Evolutionary conservation across 2,113 vertebrate species (phyloP).

Genomic region (Pollachius pollachius): DNA sequence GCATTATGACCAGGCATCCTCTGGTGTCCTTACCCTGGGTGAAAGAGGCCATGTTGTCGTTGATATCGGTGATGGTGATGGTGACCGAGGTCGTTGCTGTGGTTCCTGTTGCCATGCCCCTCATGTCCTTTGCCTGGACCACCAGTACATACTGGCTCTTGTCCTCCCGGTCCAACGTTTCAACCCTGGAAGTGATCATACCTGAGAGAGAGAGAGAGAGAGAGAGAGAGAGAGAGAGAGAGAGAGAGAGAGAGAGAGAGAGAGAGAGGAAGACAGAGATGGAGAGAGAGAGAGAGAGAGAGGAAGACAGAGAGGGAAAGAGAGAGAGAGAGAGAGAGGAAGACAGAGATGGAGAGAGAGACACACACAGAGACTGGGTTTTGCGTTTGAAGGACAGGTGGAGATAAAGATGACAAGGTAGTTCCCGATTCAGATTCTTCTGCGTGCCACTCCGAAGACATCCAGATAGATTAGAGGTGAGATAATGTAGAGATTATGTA

Average conservation of each 20-base stretch:
- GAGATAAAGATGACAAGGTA: too few species aligned
- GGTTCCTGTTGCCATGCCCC: conserved; percentile 61
- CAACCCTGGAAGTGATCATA: conserved; percentile 71
- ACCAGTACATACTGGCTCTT: conserved; percentile 76
- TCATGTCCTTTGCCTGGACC: conserved; percentile 82
- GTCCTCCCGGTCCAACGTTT: conserved; percentile 83
- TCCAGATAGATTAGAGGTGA: too few species aligned
- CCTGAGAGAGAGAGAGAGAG: conserved; percentile 64
- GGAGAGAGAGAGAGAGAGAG: conserved; percentile 1
- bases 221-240: conserved; percentile 5
- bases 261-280: not conserved
- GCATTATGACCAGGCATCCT: too few species aligned
- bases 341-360: too few species aligned
- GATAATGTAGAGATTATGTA: too few species aligned
- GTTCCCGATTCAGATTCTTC: too few species aligned
- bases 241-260: conserved; percentile 2
- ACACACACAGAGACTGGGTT: too few species aligned
- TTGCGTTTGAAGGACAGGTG: too few species aligned
- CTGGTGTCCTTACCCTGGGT: conserved; percentile 69
- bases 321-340: too few species aligned
- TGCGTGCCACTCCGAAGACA: too few species aligned
- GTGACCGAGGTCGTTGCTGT: conserved; percentile 80
- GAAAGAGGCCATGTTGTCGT: conserved; percentile 90
- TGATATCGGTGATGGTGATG: conserved; percentile 81
- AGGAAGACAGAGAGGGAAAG: conserved; percentile 13